Base-by-base conservation (phyloP, 2,888 invertebrate genomes). In the Strigamia crassipes region DNA sequence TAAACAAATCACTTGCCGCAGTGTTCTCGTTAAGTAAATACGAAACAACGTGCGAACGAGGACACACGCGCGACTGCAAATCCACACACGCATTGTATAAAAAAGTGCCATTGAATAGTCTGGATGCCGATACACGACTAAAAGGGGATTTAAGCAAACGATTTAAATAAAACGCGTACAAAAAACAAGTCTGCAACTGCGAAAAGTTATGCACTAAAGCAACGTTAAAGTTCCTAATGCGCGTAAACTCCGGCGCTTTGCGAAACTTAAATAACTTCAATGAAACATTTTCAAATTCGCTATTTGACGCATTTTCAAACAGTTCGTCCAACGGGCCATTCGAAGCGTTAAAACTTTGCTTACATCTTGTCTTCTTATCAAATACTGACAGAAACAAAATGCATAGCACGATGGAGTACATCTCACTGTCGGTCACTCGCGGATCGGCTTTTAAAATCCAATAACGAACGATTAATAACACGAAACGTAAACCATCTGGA, bases 121-220 rank as follows among this genome's bases (percentile, higher is more conserved):
- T 78, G 0, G 31, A 38, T 12, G 38, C 21, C n/a, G 21, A 21
- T 15, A 78, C 21, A n/a, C 1, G 34, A 12, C 1, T 5, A 12
- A 78, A 38, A 21, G 79, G 79, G 15, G 9, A 38, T 27, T 34
- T 27, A 21, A 88, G 84, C 21, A 88, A 83, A 78, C 86, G 85
- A 84, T 88, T 87, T n/a, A 88, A 83, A 81, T 86, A 84, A 13
- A 85, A 81, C 0, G 84, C 80, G 41, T 86, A 85, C 3, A 85
- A 82, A 12, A 86, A 83, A 78, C 86, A 86, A 1, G 87, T 84
- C 82, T 88, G 88, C 77, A 87, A 86, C 84, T 88, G 87, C 15
- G 86, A 85, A 77, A 86, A 86, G 21, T 85, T 86, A 84, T 88
- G 88, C 56, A 86, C 82, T 34, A 84, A 81, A 6, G 80, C 46